Conservation (phyloP, 1,140 invertebrate species). For the Aphelinus certus region DNA sequence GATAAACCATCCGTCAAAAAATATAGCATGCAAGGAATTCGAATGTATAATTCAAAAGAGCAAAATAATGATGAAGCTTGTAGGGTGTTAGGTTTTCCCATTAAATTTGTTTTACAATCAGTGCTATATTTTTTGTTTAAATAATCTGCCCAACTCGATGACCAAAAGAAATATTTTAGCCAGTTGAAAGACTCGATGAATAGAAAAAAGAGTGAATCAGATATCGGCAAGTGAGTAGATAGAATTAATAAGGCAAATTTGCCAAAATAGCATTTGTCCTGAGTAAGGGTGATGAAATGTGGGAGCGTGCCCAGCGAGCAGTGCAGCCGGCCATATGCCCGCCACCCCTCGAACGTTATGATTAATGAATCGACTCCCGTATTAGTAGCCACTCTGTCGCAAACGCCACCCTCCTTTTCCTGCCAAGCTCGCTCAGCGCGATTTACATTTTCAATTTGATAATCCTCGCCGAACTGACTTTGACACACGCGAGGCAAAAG, state of each 20-base stretch:
- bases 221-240: slow-evolving; percentile 1
- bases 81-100: no score
- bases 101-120: no score
- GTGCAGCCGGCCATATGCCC: background rate
- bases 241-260: slow-evolving; percentile 39
- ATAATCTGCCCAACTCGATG: no score
- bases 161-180: no score
- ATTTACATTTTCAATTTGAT: slow-evolving; percentile 54
- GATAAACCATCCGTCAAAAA: no score
- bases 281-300: slow-evolving; percentile 32
- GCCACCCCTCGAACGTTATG: slow-evolving; percentile 45
- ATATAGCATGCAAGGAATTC: no score
- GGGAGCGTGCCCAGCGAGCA: slow-evolving; percentile 14
- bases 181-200: no score
- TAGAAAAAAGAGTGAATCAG: background rate
- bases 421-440: slow-evolving; percentile 9
- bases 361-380: slow-evolving; percentile 49
- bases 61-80: no score
- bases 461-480: slow-evolving; percentile 47
- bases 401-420: slow-evolving; percentile 18
- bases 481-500: background rate
- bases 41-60: no score
- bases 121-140: no score
- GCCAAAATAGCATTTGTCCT: slow-evolving; percentile 33
- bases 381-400: slow-evolving; percentile 48